Base-by-base conservation (phyloP, 2,797 vertebrate genomes). In the Moxostoma hubbsi region DNA sequence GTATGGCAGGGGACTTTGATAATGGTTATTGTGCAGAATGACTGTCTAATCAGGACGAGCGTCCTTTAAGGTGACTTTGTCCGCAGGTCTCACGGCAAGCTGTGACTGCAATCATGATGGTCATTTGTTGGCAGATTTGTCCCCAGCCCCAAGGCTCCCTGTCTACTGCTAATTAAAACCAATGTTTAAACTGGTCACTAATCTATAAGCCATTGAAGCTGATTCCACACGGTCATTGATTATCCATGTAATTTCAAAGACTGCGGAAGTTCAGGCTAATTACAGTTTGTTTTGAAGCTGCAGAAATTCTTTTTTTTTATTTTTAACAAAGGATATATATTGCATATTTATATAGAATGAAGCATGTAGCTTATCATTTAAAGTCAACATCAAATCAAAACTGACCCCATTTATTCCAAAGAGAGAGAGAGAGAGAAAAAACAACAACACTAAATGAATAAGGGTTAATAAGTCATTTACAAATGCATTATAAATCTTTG, bases 121-220 rank as follows among this genome's bases (percentile, higher is more conserved):
- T 59, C 36, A 45, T 74, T 73, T 63, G 13, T 8, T 13, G 51
- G 9, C 43, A 9, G 71, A 83, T 71, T 69, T 54, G 51, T 79
- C 51, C 62, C 47, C 36, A 36, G 36, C 36, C 36, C 36, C 36
- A 36, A 74, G 73, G 82, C 86, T 83, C 86, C 85, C 86, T 70
- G 24, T 55, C 68, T 47, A 67, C 51, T 75, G 84, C 87, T 92
- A 93, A 92, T 93, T 93, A 92, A 91, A 90, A 85, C 72, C 85
- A 84, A 73, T 84, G 89, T 90, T 91, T 92, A 91, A 92, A 92
- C 89, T 89, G 89, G 85, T 77, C 54, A 77, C 87, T 90, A 91
- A 93, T 93, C 93, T 84, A 92, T 91, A 83, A 85, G 73, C 88
- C 80, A 91, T 86, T 90, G 87, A 86, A 82, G 85, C 85, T 84